Percentiles rank a stretch among this genome's conserved stretches.
These are phyloP conservation scores for Rhynchotus rufescens DNA, from an alignment of 2,797 vertebrate species.

Conservation along the genomic window DNA sequence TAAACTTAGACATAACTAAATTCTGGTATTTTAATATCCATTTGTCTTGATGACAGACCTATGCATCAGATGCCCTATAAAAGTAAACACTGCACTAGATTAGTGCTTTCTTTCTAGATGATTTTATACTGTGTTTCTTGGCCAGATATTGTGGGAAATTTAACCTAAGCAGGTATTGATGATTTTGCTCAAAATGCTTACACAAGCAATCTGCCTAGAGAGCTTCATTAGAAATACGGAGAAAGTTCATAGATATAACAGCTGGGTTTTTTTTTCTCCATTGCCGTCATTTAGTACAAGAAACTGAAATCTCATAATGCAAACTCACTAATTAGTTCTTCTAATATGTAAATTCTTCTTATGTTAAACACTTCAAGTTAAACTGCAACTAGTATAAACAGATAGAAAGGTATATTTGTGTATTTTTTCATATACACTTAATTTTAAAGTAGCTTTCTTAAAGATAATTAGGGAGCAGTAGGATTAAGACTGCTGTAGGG, in stretches of 20 bases:
- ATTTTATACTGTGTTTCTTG: neutral
- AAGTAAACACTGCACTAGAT: neutral
- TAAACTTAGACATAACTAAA: neutral
- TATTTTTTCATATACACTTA: neutral
- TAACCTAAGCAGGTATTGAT: conserved; percentile 4
- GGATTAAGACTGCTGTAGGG: neutral
- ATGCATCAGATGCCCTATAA: neutral
- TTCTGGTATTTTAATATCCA: neutral
- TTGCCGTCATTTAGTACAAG: neutral
- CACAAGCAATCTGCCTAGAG: neutral
- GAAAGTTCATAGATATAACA: neutral
- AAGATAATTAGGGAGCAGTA: neutral
- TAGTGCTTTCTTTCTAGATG: neutral
- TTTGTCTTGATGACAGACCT: conserved; percentile 19
- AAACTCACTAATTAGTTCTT: neutral
- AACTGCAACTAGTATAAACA: neutral
- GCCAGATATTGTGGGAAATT: neutral
- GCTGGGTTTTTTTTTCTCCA: neutral
- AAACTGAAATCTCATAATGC: neutral
- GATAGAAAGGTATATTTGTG: neutral
- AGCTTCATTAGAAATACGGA: neutral
- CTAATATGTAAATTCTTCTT: neutral
- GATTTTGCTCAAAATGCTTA: conserved; percentile 29
- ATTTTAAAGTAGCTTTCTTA: neutral
- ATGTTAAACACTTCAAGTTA: neutral